Base-by-base conservation (phyloP, 92 coral and sea anemone genomes). In the Desmophyllum pertusum region DNA sequence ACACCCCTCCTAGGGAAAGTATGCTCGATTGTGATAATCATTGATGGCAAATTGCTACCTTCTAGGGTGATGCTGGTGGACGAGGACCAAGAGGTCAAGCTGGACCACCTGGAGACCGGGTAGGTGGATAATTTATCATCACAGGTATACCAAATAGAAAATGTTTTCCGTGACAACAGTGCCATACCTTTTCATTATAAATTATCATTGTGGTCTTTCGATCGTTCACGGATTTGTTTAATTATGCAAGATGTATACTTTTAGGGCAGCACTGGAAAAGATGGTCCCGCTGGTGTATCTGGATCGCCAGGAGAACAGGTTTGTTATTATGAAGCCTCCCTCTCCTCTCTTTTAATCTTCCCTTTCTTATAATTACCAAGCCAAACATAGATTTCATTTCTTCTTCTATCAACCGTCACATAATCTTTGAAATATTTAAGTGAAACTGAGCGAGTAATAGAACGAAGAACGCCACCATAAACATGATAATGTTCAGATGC, bases 261-360 rank as follows among this genome's bases (percentile, higher is more conserved):
- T 45, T 29, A 82, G 86, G 86, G 86, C 23, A 75, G 27, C 21
- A 33, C 86, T 71, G 86, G 86, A 17, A 71, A 82, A 57, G 79
- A 72, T 43, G 86, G 86, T 6, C 79, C 79, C 3, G 31, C 86
- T 1, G 86, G 86, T 19, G 57, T 82, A 23, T 82, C 86, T 19
- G 86, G 86, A 19, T 55, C 86, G 2, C 71, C 78, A 27, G 86
- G 86, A 82, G 86, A 82, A 72, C 86, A 82, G 86, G 86, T 82
- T 64, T 25, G 42, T 45, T 2, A 13, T 46, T 4, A n/a, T n/a
- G n/a, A n/a, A n/a, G n/a, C n/a, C n/a, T n/a, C n/a, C n/a, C n/a
- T n/a, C n/a, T n/a, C n/a, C n/a, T n/a, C n/a, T n/a, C n/a, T n/a
- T n/a, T n/a, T n/a, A n/a, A n/a, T n/a, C n/a, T n/a, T n/a, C n/a